Evolutionary conservation across 2,797 vertebrate species (phyloP).

Genomic region (Phataginus tetradactyla): DNA sequence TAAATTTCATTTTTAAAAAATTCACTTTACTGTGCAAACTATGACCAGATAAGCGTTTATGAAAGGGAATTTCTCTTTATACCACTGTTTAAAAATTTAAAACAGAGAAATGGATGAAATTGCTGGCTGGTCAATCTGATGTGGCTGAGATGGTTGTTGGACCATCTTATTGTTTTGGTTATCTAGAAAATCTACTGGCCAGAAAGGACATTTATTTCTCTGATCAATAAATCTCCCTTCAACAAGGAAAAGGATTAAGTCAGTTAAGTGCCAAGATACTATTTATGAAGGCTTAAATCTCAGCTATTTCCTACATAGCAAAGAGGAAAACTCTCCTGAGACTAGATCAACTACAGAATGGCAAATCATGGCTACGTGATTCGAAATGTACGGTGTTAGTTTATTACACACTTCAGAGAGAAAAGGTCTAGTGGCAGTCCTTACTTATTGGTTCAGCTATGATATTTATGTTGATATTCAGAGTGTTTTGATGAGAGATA

Average conservation of each 20-base stretch:
- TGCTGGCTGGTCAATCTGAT: background rate
- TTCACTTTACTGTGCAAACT: background rate
- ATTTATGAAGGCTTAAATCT: background rate
- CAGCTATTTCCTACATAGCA: background rate
- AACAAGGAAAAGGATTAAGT: background rate
- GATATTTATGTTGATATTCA: background rate
- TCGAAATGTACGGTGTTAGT: background rate
- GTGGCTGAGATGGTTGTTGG: background rate
- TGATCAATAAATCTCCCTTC: background rate
- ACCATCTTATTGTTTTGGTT: background rate
- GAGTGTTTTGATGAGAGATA: background rate
- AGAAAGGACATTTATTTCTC: slow-evolving; percentile 5
- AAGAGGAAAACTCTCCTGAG: background rate
- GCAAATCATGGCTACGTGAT: background rate
- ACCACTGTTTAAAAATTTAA: background rate
- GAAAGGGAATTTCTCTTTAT: background rate
- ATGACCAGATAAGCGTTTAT: background rate
- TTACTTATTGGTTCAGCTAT: background rate
- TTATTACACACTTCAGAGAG: background rate
- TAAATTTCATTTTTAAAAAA: background rate
- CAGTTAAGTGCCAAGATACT: background rate
- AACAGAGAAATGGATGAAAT: background rate
- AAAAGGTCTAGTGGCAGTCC: background rate
- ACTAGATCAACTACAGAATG: background rate
- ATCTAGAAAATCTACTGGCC: background rate